Evolutionary conservation across 2,797 vertebrate species (phyloP).

Genomic region (Threskiornis aethiopicus): DNA sequence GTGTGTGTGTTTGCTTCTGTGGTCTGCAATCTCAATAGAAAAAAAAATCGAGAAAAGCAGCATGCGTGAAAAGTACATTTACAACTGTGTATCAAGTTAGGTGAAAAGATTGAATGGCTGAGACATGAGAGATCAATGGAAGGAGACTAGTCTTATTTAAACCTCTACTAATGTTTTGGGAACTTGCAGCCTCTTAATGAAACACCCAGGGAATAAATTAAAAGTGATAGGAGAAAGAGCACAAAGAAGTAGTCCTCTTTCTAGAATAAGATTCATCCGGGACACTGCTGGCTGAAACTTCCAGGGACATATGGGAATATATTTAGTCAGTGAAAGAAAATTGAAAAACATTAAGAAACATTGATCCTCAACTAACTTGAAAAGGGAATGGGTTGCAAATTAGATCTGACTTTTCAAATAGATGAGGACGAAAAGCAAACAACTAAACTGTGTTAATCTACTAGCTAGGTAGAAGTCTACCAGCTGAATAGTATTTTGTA

Average conservation of each 20-base stretch:
- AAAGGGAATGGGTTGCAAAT: not conserved
- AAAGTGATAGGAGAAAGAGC: not conserved
- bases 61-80: not conserved
- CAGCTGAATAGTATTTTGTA: not conserved
- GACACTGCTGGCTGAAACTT: not conserved
- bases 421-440: not conserved
- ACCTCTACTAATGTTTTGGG: not conserved
- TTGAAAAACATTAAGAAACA: not conserved
- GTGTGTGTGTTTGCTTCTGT: not conserved
- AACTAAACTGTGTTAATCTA: not conserved
- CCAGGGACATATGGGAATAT: not conserved
- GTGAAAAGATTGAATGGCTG: not conserved
- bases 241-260: not conserved
- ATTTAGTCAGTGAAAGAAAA: not conserved
- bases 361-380: not conserved
- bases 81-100: not conserved
- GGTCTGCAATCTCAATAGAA: not conserved
- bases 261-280: not conserved
- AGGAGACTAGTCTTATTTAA: conserved; percentile 14
- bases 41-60: not conserved
- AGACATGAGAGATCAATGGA: not conserved
- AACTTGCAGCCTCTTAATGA: conserved; percentile 18
- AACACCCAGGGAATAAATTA: conserved; percentile 45
- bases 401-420: not conserved
- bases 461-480: not conserved